Percentiles rank a stretch among this genome's conserved stretches.
Conservation (phyloP, 2,888 invertebrate species). For the Chromoteleia sp. region DNA sequence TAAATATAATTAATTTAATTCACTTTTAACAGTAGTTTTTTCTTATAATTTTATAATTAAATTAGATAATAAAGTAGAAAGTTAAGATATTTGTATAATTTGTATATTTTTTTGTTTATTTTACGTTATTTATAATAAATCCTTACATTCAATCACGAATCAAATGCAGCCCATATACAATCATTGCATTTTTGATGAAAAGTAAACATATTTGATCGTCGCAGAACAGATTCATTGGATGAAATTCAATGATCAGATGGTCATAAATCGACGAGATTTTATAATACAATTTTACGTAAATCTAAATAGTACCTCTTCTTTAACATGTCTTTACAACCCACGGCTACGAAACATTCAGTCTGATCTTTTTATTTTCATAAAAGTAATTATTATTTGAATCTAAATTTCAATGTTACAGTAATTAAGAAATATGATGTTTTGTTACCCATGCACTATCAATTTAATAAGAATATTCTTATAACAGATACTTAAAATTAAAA, state of each 20-base stretch:
- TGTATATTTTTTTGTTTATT: slow-evolving; percentile 80
- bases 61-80: slow-evolving; percentile 25
- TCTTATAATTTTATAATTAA: no score
- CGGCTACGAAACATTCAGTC: slow-evolving; percentile 76
- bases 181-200: slow-evolving; percentile 82
- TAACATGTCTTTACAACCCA: slow-evolving; percentile 79
- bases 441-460: no score
- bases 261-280: slow-evolving; percentile 75
- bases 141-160: slow-evolving; percentile 83
- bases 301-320: slow-evolving; percentile 79
- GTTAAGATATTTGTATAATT: slow-evolving; percentile 50
- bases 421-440: neutral
- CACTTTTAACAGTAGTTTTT: no score
- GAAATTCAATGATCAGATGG: slow-evolving; percentile 71
- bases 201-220: slow-evolving; percentile 75
- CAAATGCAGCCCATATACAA: slow-evolving; percentile 84
- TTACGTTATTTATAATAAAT: slow-evolving; percentile 82
- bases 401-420: slow-evolving; percentile 4
- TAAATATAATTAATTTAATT: no score
- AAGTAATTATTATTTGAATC: neutral
- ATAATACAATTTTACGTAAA: slow-evolving; percentile 73
- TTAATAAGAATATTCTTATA: no score
- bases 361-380: slow-evolving; percentile 71
- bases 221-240: slow-evolving; percentile 72
- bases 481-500: no score